Conservation (phyloP, 37 sponge, comb jelly and placozoan genomes). For the Chondrilla cf. caribensis region DNA sequence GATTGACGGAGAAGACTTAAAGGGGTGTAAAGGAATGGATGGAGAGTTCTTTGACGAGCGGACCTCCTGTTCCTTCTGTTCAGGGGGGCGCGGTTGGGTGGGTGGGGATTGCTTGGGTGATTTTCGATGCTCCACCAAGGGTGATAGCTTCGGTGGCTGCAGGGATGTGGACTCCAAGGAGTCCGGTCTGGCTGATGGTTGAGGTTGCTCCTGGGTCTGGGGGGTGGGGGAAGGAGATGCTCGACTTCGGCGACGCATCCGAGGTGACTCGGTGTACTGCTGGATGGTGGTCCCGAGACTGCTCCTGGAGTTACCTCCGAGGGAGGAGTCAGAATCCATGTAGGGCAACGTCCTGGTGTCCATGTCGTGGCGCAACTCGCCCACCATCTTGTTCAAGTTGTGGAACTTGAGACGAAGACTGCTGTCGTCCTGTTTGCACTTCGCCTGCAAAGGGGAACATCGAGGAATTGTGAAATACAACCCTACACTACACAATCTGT, state of each 20-base stretch:
- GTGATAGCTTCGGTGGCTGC: too few relatives aligned
- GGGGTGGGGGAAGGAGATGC: background rate
- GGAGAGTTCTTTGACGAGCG: too few relatives aligned
- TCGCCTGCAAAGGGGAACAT: background rate
- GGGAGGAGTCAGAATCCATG: background rate
- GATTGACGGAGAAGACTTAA: too few relatives aligned
- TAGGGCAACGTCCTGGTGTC: background rate
- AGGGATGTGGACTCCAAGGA: too few relatives aligned
- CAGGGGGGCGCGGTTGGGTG: too few relatives aligned
- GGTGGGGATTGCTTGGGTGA: too few relatives aligned
- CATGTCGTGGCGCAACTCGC: background rate
- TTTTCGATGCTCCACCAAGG: too few relatives aligned
- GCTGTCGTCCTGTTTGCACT: background rate
- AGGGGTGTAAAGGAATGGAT: too few relatives aligned
- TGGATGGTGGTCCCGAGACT: background rate
- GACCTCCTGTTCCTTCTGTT: too few relatives aligned
- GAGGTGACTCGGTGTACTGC: slow-evolving; percentile 20
- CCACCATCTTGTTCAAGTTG: background rate
- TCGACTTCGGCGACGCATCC: background rate
- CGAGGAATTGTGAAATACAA: background rate
- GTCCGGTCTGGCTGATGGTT: too few relatives aligned
- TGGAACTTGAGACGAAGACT: background rate
- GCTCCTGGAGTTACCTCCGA: background rate
- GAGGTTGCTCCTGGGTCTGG: too few relatives aligned
- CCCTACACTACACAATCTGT: background rate